Base-by-base conservation (phyloP, 2,888 invertebrate genomes). In the Drosophila villosipedis region DNA sequence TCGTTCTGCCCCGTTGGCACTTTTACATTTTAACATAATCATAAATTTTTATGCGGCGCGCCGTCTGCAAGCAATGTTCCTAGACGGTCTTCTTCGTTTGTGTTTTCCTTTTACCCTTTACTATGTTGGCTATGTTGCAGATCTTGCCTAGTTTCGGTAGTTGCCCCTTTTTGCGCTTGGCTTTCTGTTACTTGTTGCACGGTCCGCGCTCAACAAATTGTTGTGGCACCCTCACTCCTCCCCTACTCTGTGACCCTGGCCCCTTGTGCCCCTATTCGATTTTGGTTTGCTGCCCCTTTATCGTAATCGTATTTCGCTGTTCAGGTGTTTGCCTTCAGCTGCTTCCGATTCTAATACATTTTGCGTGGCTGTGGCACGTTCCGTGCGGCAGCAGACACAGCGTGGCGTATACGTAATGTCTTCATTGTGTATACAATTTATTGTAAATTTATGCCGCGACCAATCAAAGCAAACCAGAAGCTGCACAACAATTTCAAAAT, bases 1-100 rank as follows among this genome's bases (percentile, higher is more conserved):
- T 53, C 57, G 19, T 47, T 64, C 57, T 64, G 71, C 68, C 53
- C 74, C 69, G 64, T 76, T 83, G 84, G 85, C 88, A 83, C 85
- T 89, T 88, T 87, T 85, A 85, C 87, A 88, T 89, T 87, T 87
- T 83, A 89, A 89, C 87, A 87, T 87, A 89, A 87, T 87, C 90
- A 87, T 89, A 87, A 87, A 87, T 89, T 87, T 89, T 89, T 89
- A 87, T 87, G 87, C 90, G 88, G 78, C 88, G 72, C 88, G 80
- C 84, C 89, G 83, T 87, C 87, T 86, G 86, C 76, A 50, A 65
- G 71, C 68, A 82, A 85, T 83, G 84, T 68, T 75, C 61, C 58
- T 62, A 60, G 61, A 47, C 54, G 41, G 30, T 30, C 28, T 31
- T 52, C 30, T 3, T 31, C 12, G 37, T 58, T 16, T 22, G 22